Base-by-base conservation (phyloP, 2,113 vertebrate genomes). In the Capreolus pygargus region DNA sequence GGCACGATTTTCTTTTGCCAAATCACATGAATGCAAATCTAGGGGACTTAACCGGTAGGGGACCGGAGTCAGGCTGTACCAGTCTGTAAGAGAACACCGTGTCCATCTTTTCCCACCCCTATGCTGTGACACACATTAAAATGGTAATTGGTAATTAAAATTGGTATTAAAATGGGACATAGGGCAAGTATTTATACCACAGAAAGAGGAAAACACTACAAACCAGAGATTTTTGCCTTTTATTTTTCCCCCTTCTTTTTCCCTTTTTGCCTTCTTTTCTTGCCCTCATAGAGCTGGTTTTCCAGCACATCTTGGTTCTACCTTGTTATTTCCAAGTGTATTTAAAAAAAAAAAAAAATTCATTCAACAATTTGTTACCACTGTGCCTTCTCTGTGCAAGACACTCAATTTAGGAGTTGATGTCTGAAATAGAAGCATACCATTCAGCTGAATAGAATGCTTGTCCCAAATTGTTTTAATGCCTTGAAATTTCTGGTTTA, bases 391-490 rank as follows among this genome's bases (percentile, higher is more conserved):
- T 86, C 82, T 54, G 16, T 30, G 8, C 33, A 25, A 95, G 36
- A 9, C 21, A 83, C 74, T 96, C 87, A 33, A 16, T 81, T 95
- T 89, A 79, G 39, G 27, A 85, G 33, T 67, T 50, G 28, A 25
- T 96, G 23, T 96, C 43, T 67, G 57, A 91, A 91, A 93, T 91
- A 93, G 60, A 91, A 79, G 87, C 33, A 58, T 23, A 74, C 23
- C 36, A 70, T 76, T 94, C 50, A 57, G 52, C 15, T 39, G 47
- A 96, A 92, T 43, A 94, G 89, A 96, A 95, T 39, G 28, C 43
- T 92, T 85, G 11, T 70, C 50, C 94, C 91, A 92, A 95, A 98
- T 96, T 97, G 74, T 81, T 94, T 96, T 94, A 95, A 23, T 64
- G 70, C 83, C 64, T 87, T 93, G 33, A 97, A 95, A 96, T 95